A percentile compares a stretch with the other conserved stretches of the same genome.
Evolutionary conservation across 2,888 invertebrate genomes (phyloP).

Genomic region (Molorchus minor): DNA sequence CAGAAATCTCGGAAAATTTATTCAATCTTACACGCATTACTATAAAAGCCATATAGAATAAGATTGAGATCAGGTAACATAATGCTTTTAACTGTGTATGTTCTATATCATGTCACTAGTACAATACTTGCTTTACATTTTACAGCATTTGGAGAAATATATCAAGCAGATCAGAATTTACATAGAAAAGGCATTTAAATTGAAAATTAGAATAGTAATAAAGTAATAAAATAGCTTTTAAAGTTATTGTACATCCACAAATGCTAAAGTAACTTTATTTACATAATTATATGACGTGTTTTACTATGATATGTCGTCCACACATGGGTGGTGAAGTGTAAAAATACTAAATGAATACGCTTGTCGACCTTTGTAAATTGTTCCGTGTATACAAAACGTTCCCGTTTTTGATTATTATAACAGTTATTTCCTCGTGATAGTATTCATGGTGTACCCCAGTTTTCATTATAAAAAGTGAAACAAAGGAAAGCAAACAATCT

Average conservation of each 20-base stretch:
- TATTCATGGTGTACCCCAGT: conserved; percentile 24
- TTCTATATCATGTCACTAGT: conserved; percentile 41
- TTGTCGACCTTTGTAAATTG: conserved; percentile 47
- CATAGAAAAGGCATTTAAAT: conserved; percentile 62
- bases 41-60: conserved; percentile 51
- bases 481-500: conserved; percentile 24
- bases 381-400: conserved; percentile 34
- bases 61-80: conserved; percentile 31
- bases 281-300: conserved; percentile 58
- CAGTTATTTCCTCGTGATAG: conserved; percentile 20
- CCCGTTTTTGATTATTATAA: conserved; percentile 33
- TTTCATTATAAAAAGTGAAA: conserved; percentile 26
- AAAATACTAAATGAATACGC: conserved; percentile 56
- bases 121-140: conserved; percentile 57
- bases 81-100: conserved; percentile 35
- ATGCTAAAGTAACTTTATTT: conserved; percentile 56
- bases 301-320: conserved; percentile 57
- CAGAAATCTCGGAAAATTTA: conserved; percentile 25
- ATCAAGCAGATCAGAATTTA: conserved; percentile 57
- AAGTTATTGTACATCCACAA: conserved; percentile 57
- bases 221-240: conserved; percentile 62
- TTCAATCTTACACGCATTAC: conserved; percentile 26
- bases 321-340: conserved; percentile 58
- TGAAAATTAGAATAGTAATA: conserved; percentile 61
- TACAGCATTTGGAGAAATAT: conserved; percentile 58